Evolutionary conservation across 2,113 vertebrate species (phyloP), one percentile per base, ranked within the genome.

Genomic region (Sardina pilchardus): DNA sequence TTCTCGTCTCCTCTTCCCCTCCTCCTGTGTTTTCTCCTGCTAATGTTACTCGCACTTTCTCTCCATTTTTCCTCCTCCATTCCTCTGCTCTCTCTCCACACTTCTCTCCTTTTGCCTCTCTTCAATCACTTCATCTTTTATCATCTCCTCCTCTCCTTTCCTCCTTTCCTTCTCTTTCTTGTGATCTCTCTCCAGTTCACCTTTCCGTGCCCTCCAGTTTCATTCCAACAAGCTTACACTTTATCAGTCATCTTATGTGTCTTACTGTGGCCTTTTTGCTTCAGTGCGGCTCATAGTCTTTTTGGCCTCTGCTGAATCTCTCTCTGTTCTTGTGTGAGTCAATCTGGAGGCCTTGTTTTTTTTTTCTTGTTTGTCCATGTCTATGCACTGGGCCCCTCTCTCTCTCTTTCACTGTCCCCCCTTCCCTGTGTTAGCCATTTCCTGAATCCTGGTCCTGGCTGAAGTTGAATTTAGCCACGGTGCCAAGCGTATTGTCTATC

Each of bases 161-260:
- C 39, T 78, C 30, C 71, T 2, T 71, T 7, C n/a, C 34, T 26
- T 34, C 63, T 36, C 14, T 78, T 34, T 36, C 34, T 12, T 78
- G 12, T 78, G 71, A 78, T 78, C 71, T 36, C 34, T 78, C 36
- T 78, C 71, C 71, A 14, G 71, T 36, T 78, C 71, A 78, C 71
- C 71, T 78, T 78, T 78, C 30, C 14, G 30, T 78, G 71, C 26
- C 71, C 71, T 34, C 71, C 26, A 12, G 30, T 78, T 78, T 78
- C 71, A 78, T 78, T 78, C 71, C 71, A 78, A 36, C 26, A 78
- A 78, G 71, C 71, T 36, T 78, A 78, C 71, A 78, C 71, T 78
- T 78, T 78, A 78, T 78, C 71, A 36, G 71, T 16, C 71, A 39
- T 78, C 71, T 78, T 78, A 78, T 36, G 30, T 78, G 71, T 39